phyloP scores from a whole-genome alignment of 2,113 vertebrate genomes.

The Limanda limanda region DNA sequence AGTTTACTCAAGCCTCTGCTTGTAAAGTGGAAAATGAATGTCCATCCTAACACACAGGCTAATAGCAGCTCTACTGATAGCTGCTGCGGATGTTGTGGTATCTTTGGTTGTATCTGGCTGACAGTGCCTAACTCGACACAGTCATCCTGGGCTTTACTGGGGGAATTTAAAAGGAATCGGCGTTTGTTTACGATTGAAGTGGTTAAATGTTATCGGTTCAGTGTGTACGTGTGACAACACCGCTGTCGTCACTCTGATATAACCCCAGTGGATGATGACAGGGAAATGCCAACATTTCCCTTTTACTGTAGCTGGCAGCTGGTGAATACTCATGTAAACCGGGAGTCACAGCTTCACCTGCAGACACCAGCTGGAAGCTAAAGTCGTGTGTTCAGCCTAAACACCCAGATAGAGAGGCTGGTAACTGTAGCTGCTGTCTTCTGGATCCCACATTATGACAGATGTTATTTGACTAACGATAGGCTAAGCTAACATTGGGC shows the following conservation, averaged over 20 bases:
- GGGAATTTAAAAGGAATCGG: neutral
- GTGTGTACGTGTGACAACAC: conserved; percentile 40
- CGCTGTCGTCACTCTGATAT: conserved; percentile 25
- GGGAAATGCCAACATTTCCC: conserved; percentile 30
- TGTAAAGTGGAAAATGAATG: neutral
- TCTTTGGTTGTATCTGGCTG: conserved; percentile 9
- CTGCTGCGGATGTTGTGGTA: conserved; percentile 39
- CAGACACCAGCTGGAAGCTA: conserved; percentile 28
- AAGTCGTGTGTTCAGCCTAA: conserved; percentile 25
- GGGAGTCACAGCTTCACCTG: neutral
- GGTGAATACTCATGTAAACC: neutral
- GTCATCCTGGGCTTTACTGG: conserved; percentile 13
- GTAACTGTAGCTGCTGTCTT: conserved; percentile 59
- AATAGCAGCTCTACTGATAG: conserved; percentile 3
- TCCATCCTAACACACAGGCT: neutral
- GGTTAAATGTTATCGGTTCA: neutral
- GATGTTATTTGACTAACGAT: conserved; percentile 72
- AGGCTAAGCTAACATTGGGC: conserved; percentile 69
- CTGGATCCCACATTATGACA: conserved; percentile 71
- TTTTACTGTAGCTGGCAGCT: conserved; percentile 14
- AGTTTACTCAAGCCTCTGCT: too few relatives aligned
- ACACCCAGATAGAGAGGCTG: conserved; percentile 16
- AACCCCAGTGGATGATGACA: conserved; percentile 7
- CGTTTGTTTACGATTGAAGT: neutral
- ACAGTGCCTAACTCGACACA: conserved; percentile 3